Evolutionary conservation across 2,797 vertebrate species (phyloP), one percentile per base, ranked within the genome.

Genomic region (Rhynchotus rufescens): DNA sequence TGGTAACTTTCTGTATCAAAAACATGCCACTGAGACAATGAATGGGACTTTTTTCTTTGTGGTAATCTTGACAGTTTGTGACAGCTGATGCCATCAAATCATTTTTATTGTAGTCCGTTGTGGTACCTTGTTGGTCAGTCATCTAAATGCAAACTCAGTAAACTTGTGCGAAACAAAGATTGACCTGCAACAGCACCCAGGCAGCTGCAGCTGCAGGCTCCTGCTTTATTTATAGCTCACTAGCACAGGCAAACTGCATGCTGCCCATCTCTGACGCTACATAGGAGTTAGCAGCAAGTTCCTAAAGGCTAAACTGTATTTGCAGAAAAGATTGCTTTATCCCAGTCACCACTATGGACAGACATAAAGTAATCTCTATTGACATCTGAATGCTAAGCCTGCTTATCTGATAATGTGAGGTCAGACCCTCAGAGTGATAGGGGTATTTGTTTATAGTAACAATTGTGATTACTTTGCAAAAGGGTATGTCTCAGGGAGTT

Each of bases 131-230:
- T 79, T 45, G 79, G 36, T 72, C 66, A 75, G 38, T 14, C 16
- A 36, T 66, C 66, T 26, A 66, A 78, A 83, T 4, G 42, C 45
- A 76, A 92, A 34, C 66, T 90, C 51, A 11, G 22, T 15, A 52
- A 65, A 62, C 51, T 61, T 51, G 28, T 10, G 22, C 0, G 10
- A 59, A 59, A 66, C 69, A 94, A 82, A 89, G 59, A 76, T 32
- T 89, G 84, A 96, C 88, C 84, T 96, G 86, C 62, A 86, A 81
- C 81, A 90, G 79, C 83, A 47, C 47, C 47, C 38, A 83, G 73
- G 34, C 84, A 84, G 72, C 61, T 42, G 36, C 57, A 89, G 60
- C 84, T 80, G 69, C 62, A 87, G 76, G 67, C 8, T 83, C 6
- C 42, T 62, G 62, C 45, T 75, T 90, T 86, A 90, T 93, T 88